These are phyloP conservation scores for Onychomys leucogaster DNA, from an alignment of 2,797 vertebrate species.

Conservation along the genomic window DNA sequence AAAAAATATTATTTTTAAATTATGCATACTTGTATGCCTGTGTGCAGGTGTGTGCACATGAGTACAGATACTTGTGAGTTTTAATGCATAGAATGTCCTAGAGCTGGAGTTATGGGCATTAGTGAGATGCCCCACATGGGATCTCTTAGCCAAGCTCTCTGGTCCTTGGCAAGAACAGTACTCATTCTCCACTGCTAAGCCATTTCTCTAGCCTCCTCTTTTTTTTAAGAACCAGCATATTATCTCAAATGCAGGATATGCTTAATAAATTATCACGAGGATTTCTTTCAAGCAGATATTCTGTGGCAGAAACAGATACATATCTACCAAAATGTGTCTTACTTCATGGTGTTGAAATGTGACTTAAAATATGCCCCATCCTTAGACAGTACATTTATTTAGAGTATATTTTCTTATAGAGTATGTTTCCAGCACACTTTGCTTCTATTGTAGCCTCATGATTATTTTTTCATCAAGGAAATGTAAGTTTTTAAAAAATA, in stretches of 20 bases:
- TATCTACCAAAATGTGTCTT: background rate
- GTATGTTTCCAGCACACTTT: background rate
- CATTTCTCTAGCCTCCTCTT: background rate
- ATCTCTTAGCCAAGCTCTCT: background rate
- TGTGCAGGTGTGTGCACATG: background rate
- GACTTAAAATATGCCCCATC: background rate
- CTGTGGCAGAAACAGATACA: background rate
- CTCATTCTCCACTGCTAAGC: too few species aligned
- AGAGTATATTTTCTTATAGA: background rate
- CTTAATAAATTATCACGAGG: background rate
- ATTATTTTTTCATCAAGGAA: background rate
- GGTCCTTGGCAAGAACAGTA: background rate
- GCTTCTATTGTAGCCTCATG: background rate
- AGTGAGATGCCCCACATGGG: background rate
- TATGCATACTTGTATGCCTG: background rate
- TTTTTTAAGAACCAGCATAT: background rate
- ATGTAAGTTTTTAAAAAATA: constrained; percentile 6
- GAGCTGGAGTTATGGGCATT: background rate
- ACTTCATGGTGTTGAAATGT: background rate
- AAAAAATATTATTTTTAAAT: background rate
- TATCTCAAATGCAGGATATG: background rate
- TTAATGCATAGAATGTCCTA: background rate
- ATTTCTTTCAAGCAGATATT: background rate
- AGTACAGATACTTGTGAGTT: background rate
- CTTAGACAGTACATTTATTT: background rate